These are phyloP conservation scores for Crotalus tigris DNA, from an alignment of 2,113 vertebrate species.

Conservation along the genomic window DNA sequence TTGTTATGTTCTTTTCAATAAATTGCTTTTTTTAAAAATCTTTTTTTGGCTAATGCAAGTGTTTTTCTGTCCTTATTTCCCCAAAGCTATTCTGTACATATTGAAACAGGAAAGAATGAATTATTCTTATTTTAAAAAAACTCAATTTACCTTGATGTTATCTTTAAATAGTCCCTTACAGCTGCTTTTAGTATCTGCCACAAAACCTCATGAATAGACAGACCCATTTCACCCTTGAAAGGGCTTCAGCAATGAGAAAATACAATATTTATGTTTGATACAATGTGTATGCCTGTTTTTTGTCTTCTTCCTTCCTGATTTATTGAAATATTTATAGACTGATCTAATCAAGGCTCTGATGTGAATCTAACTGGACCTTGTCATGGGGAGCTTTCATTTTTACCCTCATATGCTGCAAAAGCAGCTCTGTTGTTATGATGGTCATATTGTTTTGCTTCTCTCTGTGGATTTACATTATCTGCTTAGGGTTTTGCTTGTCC, in stretches of 20 bases:
- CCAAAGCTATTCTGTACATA: not conserved
- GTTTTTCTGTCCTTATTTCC: not conserved
- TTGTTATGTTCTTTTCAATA: not conserved
- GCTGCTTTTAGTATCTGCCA: not conserved
- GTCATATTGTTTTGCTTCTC: not conserved
- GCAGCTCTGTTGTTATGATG: not conserved
- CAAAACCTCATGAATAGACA: constrained; percentile 28
- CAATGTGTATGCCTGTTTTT: not conserved
- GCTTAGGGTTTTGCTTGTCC: not conserved
- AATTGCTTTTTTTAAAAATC: not conserved
- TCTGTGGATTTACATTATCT: not conserved
- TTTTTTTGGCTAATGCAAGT: constrained; percentile 32
- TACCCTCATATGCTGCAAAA: not conserved
- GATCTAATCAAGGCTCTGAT: not conserved
- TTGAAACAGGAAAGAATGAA: constrained; percentile 26
- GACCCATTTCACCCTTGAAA: constrained; percentile 46
- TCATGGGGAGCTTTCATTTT: not conserved
- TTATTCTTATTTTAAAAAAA: constrained; percentile 13
- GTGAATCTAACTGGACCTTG: not conserved
- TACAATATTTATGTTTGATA: constrained; percentile 12
- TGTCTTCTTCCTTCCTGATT: not conserved
- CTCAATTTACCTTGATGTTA: constrained; percentile 12
- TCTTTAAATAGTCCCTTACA: constrained; percentile 22
- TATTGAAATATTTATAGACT: not conserved
- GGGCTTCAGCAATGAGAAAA: constrained; percentile 19